These are phyloP conservation scores for Pachyrhynchus sulphureomaculatus DNA, from an alignment of 1,140 invertebrate genomes.

Conservation along the genomic window DNA sequence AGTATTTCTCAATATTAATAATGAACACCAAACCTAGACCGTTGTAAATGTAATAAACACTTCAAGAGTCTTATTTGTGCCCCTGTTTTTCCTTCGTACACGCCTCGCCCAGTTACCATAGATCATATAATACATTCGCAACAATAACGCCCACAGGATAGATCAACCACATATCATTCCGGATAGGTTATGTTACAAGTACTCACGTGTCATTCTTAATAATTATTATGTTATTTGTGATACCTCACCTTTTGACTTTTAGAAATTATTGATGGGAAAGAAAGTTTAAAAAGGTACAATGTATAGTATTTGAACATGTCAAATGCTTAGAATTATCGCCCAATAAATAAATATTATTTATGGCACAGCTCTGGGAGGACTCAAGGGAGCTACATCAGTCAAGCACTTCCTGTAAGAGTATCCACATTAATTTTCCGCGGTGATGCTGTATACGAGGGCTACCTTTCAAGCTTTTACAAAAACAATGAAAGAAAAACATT, in stretches of 20 bases:
- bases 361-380: no score
- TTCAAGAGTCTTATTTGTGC: slow-evolving; percentile 27
- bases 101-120: slow-evolving; percentile 24
- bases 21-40: slow-evolving; percentile 1
- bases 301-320: no score
- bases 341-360: no score
- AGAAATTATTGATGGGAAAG: not conserved
- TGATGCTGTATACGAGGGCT: no score
- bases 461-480: no score
- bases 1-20: slow-evolving; percentile 9
- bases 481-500: no score
- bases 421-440: no score
- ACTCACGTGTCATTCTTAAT: slow-evolving; percentile 12
- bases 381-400: no score
- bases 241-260: slow-evolving; percentile 4
- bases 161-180: slow-evolving; percentile 19
- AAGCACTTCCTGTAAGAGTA: no score
- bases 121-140: slow-evolving; percentile 23
- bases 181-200: slow-evolving; percentile 18
- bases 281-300: no score
- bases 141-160: slow-evolving; percentile 22
- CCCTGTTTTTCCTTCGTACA: slow-evolving; percentile 30
- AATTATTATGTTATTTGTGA: not conserved
- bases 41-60: slow-evolving; percentile 14
- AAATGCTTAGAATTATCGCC: no score